phyloP scores from a whole-genome alignment of 2,113 vertebrate genomes.

The Felis catus region F.catus_Fca126_mat1.0 CM031413.1:137742001-137742500 shows the following conservation, averaged over 20 bases:
- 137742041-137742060: not conserved
- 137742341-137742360: too few relatives aligned
- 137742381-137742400: fast-evolving
- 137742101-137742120: not conserved
- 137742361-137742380: too few relatives aligned
- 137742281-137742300: too few relatives aligned
- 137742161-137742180: not conserved
- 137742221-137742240: not conserved
- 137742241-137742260: not conserved
- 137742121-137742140: not conserved
- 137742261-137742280: too few relatives aligned
- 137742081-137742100: not conserved
- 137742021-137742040: not conserved
- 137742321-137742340: too few relatives aligned
- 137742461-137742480: not conserved
- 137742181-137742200: not conserved
- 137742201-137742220: not conserved
- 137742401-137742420: too few relatives aligned
- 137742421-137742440: too few relatives aligned
- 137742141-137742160: not conserved
- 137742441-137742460: too few relatives aligned
- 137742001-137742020: not conserved
- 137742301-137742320: too few relatives aligned
- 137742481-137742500: not conserved
- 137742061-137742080: not conserved